These are phyloP conservation scores for Xestia rhomboidea DNA, from an alignment of 2,888 invertebrate genomes.

Conservation along the genomic window DNA sequence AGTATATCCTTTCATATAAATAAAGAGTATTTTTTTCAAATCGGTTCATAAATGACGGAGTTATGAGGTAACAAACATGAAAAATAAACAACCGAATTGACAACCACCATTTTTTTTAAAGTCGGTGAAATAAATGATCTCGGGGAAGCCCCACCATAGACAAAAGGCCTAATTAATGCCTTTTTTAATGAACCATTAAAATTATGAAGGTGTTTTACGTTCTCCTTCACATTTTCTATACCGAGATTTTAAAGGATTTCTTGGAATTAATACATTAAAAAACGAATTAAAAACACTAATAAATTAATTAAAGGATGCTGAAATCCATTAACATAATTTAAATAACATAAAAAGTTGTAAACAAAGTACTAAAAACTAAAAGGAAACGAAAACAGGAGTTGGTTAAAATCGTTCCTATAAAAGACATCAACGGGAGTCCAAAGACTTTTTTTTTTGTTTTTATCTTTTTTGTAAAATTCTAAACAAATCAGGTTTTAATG, in stretches of 20 bases:
- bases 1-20: too few relatives aligned
- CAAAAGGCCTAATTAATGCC: not conserved
- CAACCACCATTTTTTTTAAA: not conserved
- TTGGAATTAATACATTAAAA: conserved; percentile 9
- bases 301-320: conserved; percentile 1
- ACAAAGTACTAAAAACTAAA: not conserved
- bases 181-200: not conserved
- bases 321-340: conserved; percentile 16
- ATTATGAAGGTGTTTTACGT: not conserved
- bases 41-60: too few relatives aligned
- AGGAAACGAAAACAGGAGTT: not conserved
- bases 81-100: too few relatives aligned
- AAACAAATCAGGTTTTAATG: not conserved
- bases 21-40: too few relatives aligned
- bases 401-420: conserved; percentile 52
- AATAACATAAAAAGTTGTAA: not conserved
- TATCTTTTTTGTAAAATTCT: too few relatives aligned
- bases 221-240: not conserved
- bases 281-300: not conserved
- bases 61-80: too few relatives aligned
- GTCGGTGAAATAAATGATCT: not conserved
- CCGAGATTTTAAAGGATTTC: not conserved
- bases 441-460: not conserved
- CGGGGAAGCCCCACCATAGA: not conserved
- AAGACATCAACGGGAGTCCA: conserved; percentile 72